Evolutionary conservation across 1,140 invertebrate genomes (phyloP).

Genomic region (Pomacea maculata): DNA sequence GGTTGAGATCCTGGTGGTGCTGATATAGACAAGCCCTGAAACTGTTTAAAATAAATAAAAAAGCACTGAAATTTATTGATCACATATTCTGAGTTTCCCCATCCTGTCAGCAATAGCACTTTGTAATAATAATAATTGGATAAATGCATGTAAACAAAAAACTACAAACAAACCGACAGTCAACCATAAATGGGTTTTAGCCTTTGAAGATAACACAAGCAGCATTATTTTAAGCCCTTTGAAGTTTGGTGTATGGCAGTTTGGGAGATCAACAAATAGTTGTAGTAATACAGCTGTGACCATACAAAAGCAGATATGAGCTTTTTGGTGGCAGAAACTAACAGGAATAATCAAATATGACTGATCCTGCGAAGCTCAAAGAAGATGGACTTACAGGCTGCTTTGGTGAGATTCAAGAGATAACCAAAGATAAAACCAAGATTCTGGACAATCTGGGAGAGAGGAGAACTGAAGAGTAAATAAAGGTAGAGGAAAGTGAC

Average conservation of each 20-base stretch:
- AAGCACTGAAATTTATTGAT: neutral
- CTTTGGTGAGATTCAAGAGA: too few species aligned
- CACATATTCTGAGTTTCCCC: neutral
- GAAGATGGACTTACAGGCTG: too few species aligned
- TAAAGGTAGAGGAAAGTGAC: neutral
- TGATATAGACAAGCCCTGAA: slow-evolving; percentile 20
- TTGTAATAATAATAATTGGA: neutral
- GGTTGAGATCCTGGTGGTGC: slow-evolving; percentile 21
- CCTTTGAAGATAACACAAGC: neutral
- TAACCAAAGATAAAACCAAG: too few species aligned
- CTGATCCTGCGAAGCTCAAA: too few species aligned
- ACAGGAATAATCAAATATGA: too few species aligned
- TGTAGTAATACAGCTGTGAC: neutral
- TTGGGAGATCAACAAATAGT: too few species aligned
- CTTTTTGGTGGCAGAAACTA: too few species aligned
- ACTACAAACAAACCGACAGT: neutral
- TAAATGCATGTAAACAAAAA: too few species aligned
- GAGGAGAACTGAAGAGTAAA: too few species aligned
- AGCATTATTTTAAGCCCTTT: too few species aligned
- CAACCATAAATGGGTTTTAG: neutral
- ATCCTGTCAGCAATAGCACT: neutral
- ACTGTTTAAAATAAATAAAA: slow-evolving; percentile 20
- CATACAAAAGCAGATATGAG: neutral
- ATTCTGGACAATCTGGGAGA: too few species aligned
- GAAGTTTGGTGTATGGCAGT: neutral